Base-by-base conservation (phyloP, 1,140 invertebrate species). In the Adelges cooleyi region DNA sequence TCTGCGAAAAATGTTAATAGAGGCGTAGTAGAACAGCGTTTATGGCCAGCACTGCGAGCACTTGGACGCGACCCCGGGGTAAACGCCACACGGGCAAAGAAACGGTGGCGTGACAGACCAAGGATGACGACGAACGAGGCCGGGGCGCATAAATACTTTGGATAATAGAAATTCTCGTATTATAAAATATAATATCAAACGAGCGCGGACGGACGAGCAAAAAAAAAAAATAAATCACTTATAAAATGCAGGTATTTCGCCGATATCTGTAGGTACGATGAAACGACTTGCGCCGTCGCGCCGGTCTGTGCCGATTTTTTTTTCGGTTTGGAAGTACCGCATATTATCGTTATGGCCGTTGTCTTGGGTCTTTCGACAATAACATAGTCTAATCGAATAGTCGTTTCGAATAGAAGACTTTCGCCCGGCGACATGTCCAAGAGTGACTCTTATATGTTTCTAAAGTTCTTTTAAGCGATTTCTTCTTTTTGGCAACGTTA, bases 1-100 rank as follows among this genome's bases (percentile, higher is more conserved):
- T 25, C 42, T n/a, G 44, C 54, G 54, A 59, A 59, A 59, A 59
- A 59, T 59, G 54, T 59, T 59, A 59, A 59, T 44, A 59, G 54
- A 59, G 38, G 54, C 54, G 38, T 42, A 59, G 38, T 40, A 40
- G 42, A 59, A 23, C 27, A 25, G 25, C 36, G 38, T 25, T 42
- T 27, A 62, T 22, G 40, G 40, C 54, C 27, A 23, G 38, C 3
- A 20, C 44, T 17, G 42, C 29, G 38, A 8, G 54, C 54, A 38
- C 42, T 42, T 40, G 29, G 29, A 33, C 29, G 11, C 29, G 29
- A 33, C 29, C 29, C 36, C 20, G 5, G 29, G 36, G 6, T 3
- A 22, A 6, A 54, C n/a, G 3, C 6, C 17, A 27, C 38, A 38
- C 40, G 40, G 38, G n/a, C n/a, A n/a, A n/a, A n/a, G n/a, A n/a